phyloP scores from a whole-genome alignment of 2,888 invertebrate genomes.

The Hymenopus coronatus region DNA sequence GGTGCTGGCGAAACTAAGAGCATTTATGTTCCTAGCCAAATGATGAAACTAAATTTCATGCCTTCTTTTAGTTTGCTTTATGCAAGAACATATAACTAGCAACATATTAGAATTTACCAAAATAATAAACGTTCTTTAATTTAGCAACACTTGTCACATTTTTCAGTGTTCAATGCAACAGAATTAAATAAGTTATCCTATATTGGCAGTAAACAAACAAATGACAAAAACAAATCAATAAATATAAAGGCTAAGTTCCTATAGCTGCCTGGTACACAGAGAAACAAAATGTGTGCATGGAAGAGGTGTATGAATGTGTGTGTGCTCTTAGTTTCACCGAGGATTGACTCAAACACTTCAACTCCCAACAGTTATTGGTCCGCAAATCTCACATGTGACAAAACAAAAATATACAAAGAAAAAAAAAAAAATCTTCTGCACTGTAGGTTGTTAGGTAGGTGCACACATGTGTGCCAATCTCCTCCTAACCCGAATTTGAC shows the following conservation, averaged over 20 bases:
- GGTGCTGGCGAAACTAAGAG: constrained; percentile 34
- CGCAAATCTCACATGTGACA: constrained; percentile 34
- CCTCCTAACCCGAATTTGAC: constrained; percentile 24
- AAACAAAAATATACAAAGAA: neutral
- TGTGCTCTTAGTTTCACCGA: constrained; percentile 32
- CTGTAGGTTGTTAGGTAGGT: neutral
- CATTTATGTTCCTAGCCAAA: constrained; percentile 1
- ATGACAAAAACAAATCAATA: neutral
- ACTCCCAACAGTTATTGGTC: constrained; percentile 32
- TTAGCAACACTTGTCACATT: neutral
- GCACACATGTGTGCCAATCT: neutral
- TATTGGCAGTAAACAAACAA: neutral
- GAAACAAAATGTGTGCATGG: constrained; percentile 23
- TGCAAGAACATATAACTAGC: neutral
- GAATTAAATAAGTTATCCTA: neutral
- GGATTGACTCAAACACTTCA: constrained; percentile 18
- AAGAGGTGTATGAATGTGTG: neutral
- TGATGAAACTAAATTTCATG: neutral
- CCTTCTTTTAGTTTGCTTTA: neutral
- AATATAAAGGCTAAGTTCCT: neutral
- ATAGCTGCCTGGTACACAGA: neutral
- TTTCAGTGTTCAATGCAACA: neutral
- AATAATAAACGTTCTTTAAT: neutral
- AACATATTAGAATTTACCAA: neutral
- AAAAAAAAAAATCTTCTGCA: constrained; percentile 28